Evolutionary conservation across 2,113 vertebrate genomes (phyloP).

Genomic region (Donacobius atricapilla): DNA sequence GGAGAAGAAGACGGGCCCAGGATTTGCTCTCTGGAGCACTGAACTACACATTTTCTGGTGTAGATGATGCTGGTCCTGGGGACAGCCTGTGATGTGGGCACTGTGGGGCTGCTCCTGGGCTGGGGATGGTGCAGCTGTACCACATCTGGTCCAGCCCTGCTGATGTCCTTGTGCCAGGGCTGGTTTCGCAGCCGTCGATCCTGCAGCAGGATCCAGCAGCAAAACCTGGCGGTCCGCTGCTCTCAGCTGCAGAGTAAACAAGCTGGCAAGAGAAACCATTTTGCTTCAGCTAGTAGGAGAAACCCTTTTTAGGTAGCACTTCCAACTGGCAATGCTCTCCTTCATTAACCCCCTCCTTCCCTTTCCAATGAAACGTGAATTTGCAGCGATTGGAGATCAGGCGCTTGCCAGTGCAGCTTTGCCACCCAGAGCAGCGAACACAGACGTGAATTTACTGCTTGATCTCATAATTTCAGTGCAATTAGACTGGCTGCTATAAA

Average conservation of each 20-base stretch:
- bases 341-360: slow-evolving; percentile 63
- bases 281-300: slow-evolving; percentile 67
- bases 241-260: slow-evolving; percentile 67
- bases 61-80: not conserved
- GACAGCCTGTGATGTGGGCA: not conserved
- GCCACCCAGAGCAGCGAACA: slow-evolving; percentile 38
- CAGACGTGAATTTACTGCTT: slow-evolving; percentile 54
- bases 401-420: not conserved
- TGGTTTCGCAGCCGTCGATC: not conserved
- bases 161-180: not conserved
- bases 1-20: not conserved
- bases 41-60: not conserved
- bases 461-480: slow-evolving; percentile 45
- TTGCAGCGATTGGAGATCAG: not conserved
- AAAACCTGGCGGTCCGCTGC: slow-evolving; percentile 45
- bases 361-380: slow-evolving; percentile 14
- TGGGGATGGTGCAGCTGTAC: not conserved
- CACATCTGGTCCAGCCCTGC: not conserved
- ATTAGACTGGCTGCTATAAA: slow-evolving; percentile 50
- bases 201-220: slow-evolving; percentile 22
- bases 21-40: not conserved
- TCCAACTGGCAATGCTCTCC: slow-evolving; percentile 63
- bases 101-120: not conserved
- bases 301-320: slow-evolving; percentile 69
- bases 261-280: slow-evolving; percentile 69